A percentile compares a stretch with the other conserved stretches of the same genome.
phyloP scores from a whole-genome alignment of 2,888 invertebrate genomes.

The Pyrrhosoma nymphula region DNA sequence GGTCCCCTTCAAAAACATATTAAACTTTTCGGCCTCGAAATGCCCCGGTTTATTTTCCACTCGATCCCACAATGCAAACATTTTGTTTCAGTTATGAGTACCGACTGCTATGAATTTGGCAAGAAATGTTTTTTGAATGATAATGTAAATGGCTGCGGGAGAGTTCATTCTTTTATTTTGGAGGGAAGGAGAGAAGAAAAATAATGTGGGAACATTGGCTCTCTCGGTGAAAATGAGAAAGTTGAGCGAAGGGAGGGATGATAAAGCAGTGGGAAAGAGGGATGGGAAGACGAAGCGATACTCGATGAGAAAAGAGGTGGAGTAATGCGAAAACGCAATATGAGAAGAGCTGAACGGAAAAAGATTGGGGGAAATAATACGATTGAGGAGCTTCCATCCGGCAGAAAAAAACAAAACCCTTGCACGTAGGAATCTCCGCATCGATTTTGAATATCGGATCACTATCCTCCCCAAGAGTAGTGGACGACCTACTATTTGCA shows the following conservation, averaged over 20 bases:
- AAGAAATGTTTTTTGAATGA: conserved; percentile 10
- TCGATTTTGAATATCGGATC: too few species aligned
- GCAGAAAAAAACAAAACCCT: too few species aligned
- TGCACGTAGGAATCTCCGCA: too few species aligned
- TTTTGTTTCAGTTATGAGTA: not conserved
- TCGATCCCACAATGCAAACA: conserved; percentile 3
- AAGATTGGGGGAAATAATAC: not conserved
- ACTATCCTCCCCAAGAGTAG: too few species aligned
- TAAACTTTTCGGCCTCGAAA: not conserved
- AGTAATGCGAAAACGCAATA: too few species aligned
- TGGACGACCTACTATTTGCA: too few species aligned
- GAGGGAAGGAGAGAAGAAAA: not conserved
- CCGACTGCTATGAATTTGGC: conserved; percentile 11
- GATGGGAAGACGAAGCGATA: not conserved
- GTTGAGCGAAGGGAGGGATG: not conserved
- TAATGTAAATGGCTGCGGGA: conserved; percentile 18
- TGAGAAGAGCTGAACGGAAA: not conserved
- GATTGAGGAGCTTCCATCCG: too few species aligned
- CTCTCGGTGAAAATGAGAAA: not conserved
- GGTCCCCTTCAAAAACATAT: not conserved
- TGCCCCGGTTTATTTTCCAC: not conserved
- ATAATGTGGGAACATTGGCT: not conserved
- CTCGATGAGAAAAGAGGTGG: not conserved
- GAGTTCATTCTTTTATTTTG: not conserved
- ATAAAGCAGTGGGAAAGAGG: not conserved